Evolutionary conservation across 2,888 invertebrate species (phyloP).

Genomic region (Drosophila barbarae): DNA sequence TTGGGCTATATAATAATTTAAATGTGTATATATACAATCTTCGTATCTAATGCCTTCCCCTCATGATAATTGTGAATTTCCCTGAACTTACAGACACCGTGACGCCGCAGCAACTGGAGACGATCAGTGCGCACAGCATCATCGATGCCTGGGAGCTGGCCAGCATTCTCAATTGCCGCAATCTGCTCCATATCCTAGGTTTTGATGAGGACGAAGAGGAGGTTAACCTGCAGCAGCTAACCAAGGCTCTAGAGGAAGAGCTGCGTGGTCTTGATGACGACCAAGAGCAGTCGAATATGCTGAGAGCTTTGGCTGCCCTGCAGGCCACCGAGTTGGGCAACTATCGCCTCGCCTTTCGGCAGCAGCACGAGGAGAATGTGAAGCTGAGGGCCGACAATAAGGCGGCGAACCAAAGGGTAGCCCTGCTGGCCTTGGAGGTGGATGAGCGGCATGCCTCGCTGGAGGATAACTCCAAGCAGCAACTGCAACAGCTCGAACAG

Average conservation of each 20-base stretch:
- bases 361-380: conserved; percentile 87
- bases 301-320: conserved; percentile 83
- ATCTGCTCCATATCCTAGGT: conserved; percentile 85
- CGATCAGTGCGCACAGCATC: conserved; percentile 81
- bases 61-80: conserved; percentile 6
- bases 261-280: conserved; percentile 80
- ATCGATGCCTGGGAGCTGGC: conserved; percentile 87
- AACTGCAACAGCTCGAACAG: conserved; percentile 86
- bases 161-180: conserved; percentile 84
- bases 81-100: conserved; percentile 58
- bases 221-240: conserved; percentile 83
- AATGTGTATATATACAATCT: conserved; percentile 29
- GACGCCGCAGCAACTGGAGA: conserved; percentile 74
- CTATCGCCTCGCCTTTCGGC: conserved; percentile 83
- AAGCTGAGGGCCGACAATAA: conserved; percentile 89
- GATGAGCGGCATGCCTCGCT: conserved; percentile 93
- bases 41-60: background rate
- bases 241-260: conserved; percentile 86
- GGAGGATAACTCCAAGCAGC: conserved; percentile 85
- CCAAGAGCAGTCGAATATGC: conserved; percentile 64
- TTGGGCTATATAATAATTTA: conserved; percentile 51
- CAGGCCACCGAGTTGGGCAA: conserved; percentile 85
- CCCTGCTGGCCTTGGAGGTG: conserved; percentile 91
- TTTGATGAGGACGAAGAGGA: conserved; percentile 82
- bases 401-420: conserved; percentile 90